Percentiles rank a stretch among this genome's conserved stretches.
These are phyloP conservation scores for Camponotus pennsylvanicus DNA, from an alignment of 1,140 invertebrate species.

Conservation along the genomic window DNA sequence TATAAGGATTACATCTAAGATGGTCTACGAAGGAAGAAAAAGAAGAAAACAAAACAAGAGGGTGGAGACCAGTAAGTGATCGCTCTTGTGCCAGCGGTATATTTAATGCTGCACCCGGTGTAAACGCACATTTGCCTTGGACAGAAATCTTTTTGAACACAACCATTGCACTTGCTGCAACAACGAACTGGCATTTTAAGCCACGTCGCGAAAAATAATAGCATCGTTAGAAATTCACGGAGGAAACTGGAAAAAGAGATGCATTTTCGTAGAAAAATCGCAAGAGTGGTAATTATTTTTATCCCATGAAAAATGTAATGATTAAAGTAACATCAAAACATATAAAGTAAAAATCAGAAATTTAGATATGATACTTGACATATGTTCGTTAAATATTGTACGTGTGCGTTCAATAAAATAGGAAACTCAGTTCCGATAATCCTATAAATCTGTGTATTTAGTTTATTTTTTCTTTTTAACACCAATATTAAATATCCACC, in stretches of 20 bases:
- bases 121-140: constrained; percentile 60
- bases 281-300: constrained; percentile 8
- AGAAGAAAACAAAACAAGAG: background rate
- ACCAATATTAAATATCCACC: background rate
- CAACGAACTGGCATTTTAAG: constrained; percentile 42
- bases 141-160: constrained; percentile 57
- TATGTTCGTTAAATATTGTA: background rate
- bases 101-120: constrained; percentile 59
- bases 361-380: background rate
- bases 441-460: too few species aligned
- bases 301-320: too few species aligned
- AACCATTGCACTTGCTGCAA: constrained; percentile 28
- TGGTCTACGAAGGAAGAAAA: constrained; percentile 31
- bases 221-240: constrained; percentile 48
- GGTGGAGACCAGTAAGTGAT: constrained; percentile 29
- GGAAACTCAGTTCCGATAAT: too few species aligned
- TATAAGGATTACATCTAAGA: constrained; percentile 18
- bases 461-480: background rate
- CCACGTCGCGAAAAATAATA: constrained; percentile 56
- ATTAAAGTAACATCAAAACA: background rate
- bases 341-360: background rate
- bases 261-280: constrained; percentile 70
- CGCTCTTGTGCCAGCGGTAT: constrained; percentile 49
- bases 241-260: constrained; percentile 57
- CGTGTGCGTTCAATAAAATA: too few species aligned